These are phyloP conservation scores for Melanostoma mellinum DNA, from an alignment of 2,888 invertebrate species.

Conservation along the genomic window DNA sequence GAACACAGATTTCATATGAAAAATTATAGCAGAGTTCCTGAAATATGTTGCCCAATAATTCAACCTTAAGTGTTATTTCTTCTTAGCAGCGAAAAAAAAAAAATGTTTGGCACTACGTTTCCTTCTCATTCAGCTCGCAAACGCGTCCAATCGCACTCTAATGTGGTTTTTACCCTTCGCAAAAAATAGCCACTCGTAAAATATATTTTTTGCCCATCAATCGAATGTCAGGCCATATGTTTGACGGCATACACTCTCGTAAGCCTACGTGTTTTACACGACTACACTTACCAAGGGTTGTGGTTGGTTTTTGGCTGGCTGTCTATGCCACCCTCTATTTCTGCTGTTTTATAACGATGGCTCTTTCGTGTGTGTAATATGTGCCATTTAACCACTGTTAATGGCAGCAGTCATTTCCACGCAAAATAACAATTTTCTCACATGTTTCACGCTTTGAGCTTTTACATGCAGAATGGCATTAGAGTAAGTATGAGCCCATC, in stretches of 20 bases:
- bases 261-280: not conserved
- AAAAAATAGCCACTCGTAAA: too few species aligned
- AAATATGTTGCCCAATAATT: too few species aligned
- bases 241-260: slow-evolving; percentile 30
- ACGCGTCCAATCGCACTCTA: too few species aligned
- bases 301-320: slow-evolving; percentile 29
- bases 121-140: too few species aligned
- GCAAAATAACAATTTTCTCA: slow-evolving; percentile 69
- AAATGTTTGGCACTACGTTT: too few species aligned
- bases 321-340: slow-evolving; percentile 21
- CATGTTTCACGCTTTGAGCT: slow-evolving; percentile 54
- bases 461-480: not conserved
- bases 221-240: slow-evolving; percentile 56
- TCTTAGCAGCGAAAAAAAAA: too few species aligned
- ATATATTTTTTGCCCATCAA: slow-evolving; percentile 43
- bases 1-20: too few species aligned
- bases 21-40: too few species aligned
- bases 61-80: too few species aligned
- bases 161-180: too few species aligned
- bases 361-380: slow-evolving; percentile 46
- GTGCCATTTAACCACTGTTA: slow-evolving; percentile 64
- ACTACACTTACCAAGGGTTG: slow-evolving; percentile 22
- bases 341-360: slow-evolving; percentile 13
- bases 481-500: not conserved
- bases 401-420: slow-evolving; percentile 66